Conservation (phyloP, 2,797 vertebrate species). For the Selene dorsalis region DNA sequence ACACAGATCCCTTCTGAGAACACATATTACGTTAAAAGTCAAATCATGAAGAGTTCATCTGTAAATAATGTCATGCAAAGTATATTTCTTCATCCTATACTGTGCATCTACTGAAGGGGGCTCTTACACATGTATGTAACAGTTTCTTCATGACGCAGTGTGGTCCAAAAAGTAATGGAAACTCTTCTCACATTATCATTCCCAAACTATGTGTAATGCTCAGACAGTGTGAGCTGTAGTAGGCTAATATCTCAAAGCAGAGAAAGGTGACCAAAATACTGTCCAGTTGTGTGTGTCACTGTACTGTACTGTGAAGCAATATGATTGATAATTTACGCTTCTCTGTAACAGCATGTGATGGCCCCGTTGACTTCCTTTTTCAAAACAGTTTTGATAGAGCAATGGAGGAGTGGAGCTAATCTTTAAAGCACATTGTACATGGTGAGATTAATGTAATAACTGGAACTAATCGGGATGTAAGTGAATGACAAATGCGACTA, state of each 20-base stretch:
- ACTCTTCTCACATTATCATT: background rate
- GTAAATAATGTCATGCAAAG: background rate
- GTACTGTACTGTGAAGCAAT: background rate
- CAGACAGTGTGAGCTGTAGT: background rate
- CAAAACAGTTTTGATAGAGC: conserved; percentile 10
- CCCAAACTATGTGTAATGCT: background rate
- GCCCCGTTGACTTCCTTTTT: background rate
- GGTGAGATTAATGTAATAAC: background rate
- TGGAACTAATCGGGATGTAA: background rate
- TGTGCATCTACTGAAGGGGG: background rate
- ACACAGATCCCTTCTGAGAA: background rate
- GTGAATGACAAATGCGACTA: background rate
- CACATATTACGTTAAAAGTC: background rate
- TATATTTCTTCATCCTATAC: background rate
- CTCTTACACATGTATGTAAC: background rate
- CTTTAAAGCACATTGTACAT: conserved; percentile 15
- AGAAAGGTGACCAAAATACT: background rate
- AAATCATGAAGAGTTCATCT: background rate
- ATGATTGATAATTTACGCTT: conserved; percentile 13
- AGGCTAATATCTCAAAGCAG: background rate
- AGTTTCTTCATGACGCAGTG: background rate
- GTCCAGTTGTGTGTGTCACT: too few species aligned
- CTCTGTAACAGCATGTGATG: background rate
- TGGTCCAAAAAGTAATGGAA: background rate
- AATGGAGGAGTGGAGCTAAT: background rate